These are phyloP conservation scores for Halocaridina rubra DNA, from an alignment of 2,888 invertebrate species.

Conservation along the genomic window DNA sequence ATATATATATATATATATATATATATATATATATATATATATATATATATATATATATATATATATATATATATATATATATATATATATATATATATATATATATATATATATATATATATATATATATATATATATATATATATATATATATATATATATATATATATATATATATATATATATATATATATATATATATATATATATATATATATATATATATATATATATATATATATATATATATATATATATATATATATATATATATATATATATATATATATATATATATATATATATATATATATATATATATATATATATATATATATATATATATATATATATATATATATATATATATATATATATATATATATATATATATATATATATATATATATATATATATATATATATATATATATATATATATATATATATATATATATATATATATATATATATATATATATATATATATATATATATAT, in stretches of 20 bases:
- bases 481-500: background rate
- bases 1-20: background rate
- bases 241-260: background rate
- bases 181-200: background rate
- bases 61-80: background rate
- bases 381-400: constrained; percentile 1
- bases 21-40: background rate
- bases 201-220: background rate
- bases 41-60: background rate
- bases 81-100: constrained; percentile 8
- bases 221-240: background rate
- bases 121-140: background rate
- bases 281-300: background rate
- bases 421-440: constrained; percentile 1
- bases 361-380: constrained; percentile 1
- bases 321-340: background rate
- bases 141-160: background rate
- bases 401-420: constrained; percentile 4
- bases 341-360: background rate
- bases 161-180: background rate
- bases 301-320: background rate
- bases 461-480: background rate
- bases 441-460: background rate
- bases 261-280: background rate
- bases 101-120: background rate